Evolutionary conservation across 64 coral and sea anemone genomes (phyloP).

Genomic region (Anthopleura sola): DNA sequence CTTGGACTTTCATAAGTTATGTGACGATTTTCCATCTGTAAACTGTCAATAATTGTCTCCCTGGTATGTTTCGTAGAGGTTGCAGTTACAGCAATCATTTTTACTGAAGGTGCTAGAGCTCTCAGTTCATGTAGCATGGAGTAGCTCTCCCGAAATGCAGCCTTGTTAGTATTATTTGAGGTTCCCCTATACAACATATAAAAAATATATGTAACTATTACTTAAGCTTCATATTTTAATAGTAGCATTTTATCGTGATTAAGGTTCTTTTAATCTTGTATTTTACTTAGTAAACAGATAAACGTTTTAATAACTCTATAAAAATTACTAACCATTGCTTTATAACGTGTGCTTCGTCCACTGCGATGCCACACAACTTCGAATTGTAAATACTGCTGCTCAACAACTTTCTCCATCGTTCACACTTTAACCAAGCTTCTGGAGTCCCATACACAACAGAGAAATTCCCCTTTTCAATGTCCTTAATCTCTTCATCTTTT

Average conservation of each 20-base stretch:
- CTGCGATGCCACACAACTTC: conserved; percentile 52
- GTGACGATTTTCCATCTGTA: conserved; percentile 50
- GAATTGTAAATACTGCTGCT: not conserved
- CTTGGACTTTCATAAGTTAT: conserved; percentile 38
- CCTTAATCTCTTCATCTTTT: conserved; percentile 14
- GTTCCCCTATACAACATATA: conserved; percentile 26
- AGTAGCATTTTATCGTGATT: not conserved
- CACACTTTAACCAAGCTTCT: conserved; percentile 30
- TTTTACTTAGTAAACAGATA: too few relatives aligned
- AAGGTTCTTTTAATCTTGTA: not conserved
- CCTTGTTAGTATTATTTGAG: conserved; percentile 22
- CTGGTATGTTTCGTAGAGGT: conserved; percentile 31
- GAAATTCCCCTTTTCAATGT: conserved; percentile 24
- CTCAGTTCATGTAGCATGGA: conserved; percentile 37
- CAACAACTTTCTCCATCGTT: conserved; percentile 29
- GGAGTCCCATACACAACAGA: conserved; percentile 43
- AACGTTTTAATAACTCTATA: not conserved
- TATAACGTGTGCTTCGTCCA: conserved; percentile 66
- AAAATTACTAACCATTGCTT: conserved; percentile 60
- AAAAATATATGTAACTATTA: not conserved
- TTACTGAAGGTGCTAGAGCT: conserved; percentile 8
- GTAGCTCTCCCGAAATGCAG: conserved; percentile 33
- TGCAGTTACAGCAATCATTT: conserved; percentile 45
- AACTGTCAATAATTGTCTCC: conserved; percentile 23
- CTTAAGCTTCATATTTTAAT: too few relatives aligned